Evolutionary conservation across 1,140 invertebrate species (phyloP).

Genomic region (Gonatopus flavifemur): DNA sequence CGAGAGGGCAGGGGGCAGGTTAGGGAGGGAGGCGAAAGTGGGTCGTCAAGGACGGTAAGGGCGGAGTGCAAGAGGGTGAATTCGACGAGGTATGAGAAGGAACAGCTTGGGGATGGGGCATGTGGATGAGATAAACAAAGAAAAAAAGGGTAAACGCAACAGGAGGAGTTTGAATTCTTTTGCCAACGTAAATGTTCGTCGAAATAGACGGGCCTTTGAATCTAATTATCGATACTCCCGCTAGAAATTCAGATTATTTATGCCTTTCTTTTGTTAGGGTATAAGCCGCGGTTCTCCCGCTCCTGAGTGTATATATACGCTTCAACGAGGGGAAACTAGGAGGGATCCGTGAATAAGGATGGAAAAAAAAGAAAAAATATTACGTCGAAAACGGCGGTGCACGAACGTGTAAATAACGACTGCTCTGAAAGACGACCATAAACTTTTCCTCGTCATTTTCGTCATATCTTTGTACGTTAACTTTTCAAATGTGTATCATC

Average conservation of each 20-base stretch:
- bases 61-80: slow-evolving; percentile 8
- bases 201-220: slow-evolving; percentile 38
- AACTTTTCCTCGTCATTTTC: too few species aligned
- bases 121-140: not conserved
- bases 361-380: slow-evolving; percentile 5
- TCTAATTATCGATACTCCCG: slow-evolving; percentile 33
- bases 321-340: slow-evolving; percentile 1
- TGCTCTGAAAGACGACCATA: too few species aligned
- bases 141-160: too few species aligned
- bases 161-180: slow-evolving; percentile 21
- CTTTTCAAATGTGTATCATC: too few species aligned
- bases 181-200: slow-evolving; percentile 31
- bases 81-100: not conserved
- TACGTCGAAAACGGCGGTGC: slow-evolving; percentile 7
- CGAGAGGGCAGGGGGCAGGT: not conserved
- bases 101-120: not conserved
- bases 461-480: too few species aligned
- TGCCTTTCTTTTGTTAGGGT: slow-evolving; percentile 12
- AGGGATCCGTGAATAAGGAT: not conserved
- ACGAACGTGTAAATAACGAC: too few species aligned
- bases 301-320: too few species aligned
- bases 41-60: slow-evolving; percentile 19
- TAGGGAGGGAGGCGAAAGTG: slow-evolving; percentile 16
- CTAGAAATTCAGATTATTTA: slow-evolving; percentile 13
- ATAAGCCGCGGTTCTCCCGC: too few species aligned